Evolutionary conservation across 2,888 invertebrate species (phyloP), one percentile per base, ranked within the genome.

Genomic region (Spilosoma lubricipeda): DNA sequence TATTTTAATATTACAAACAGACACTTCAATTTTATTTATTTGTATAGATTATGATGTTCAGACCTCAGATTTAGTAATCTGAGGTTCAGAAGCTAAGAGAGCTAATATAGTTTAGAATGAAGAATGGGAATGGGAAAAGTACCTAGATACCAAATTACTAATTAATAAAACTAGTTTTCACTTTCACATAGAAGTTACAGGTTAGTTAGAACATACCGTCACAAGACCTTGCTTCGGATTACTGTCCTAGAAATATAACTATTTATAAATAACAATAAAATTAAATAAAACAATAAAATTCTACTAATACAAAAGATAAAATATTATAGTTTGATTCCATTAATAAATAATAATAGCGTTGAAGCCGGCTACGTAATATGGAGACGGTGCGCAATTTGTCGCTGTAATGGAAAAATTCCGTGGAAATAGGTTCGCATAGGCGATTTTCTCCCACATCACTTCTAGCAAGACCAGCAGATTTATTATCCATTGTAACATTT

Each of bases 351-450:
- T 92, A 92, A 90, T 18, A 87, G 84, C 81, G 88, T 83, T 84
- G 86, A 78, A 80, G 79, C 39, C 77, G 83, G 80, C 77, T 76
- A 80, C 85, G 86, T 86, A 90, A 90, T 89, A 90, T 80, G 79
- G 85, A 88, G 88, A 88, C 91, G 88, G 88, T 78, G 91, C 76
- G 91, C 95, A 94, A 95, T 95, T 95, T 95, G 89, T 82, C 89
- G 85, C 78, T 82, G 90, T 95, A 94, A 95, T 95, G 93, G 95
- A 92, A 95, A 95, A 95, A 95, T 95, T 94, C 95, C 94, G 87
- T 90, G 93, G 88, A 94, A 94, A 95, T 94, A 90, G 91, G 87
- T 82, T 80, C 86, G 86, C 80, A 82, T 73, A 70, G 77, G 74
- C 77, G 76, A 74, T 69, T 80, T 66, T 77, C 78, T 80, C 79